Base-by-base conservation (phyloP, 2,888 invertebrate species). In the Ptychoptera contaminata region DNA sequence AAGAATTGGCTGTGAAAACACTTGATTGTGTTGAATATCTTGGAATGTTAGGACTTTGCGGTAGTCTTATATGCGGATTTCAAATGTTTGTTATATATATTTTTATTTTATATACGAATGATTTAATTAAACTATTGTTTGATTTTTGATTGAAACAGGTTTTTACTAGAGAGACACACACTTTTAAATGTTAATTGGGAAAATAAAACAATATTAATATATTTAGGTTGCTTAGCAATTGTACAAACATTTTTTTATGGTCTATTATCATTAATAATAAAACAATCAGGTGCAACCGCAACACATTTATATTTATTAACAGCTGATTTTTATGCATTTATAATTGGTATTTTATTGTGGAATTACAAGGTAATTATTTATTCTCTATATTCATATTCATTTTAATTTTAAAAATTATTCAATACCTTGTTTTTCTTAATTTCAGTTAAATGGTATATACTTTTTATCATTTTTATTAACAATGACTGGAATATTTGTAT, bases 291-390 rank as follows among this genome's bases (percentile, higher is more conserved):
- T 10, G 82, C 88, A n/a, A 80, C 87, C 40, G 75, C 83, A 53
- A 69, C 86, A 59, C 90, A 88, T 63, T 66, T 90, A 51, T 82
- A 85, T 9, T 74, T 88, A 47, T 67, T 90, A 45, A 84, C 87
- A 0, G 76, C 87, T 2, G 86, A 88, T 65, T 87, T 86, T 62
- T 90, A 87, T 62, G 81, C 86, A 4, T 73, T 88, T 15, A 72
- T 88, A 41, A 73, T 79, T 53, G 87, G 87, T 51, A 78, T 87
- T 64, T 73, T 80, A 55, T 71, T 85, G 50, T 85, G 86, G 65
- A 76, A 82, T 51, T 85, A 84, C 62, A 78, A 81, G 75, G 86
- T 86, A 59, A 63, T 56, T 50, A 41, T 39, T n/a, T n/a, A n/a
- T n/a, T n/a, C n/a, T n/a, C n/a, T n/a, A n/a, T n/a, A n/a, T n/a